These are phyloP conservation scores for Forficula auricularia DNA, from an alignment of 1,140 invertebrate genomes.

Conservation along the genomic window DNA sequence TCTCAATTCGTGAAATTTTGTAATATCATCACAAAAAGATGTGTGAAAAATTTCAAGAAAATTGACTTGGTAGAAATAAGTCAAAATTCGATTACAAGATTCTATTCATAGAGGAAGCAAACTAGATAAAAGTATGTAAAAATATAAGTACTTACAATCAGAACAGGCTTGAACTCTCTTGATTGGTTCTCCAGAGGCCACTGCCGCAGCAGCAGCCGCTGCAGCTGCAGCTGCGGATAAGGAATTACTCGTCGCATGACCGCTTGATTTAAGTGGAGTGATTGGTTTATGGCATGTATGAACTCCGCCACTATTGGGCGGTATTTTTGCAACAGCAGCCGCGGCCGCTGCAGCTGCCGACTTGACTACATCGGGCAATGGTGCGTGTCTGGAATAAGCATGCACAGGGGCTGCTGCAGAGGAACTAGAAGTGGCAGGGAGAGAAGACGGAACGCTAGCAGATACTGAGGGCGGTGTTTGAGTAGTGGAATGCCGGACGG, in stretches of 20 bases:
- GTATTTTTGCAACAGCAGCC: neutral
- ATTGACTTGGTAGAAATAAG: too few relatives aligned
- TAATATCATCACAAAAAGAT: too few relatives aligned
- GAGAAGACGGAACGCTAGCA: too few relatives aligned
- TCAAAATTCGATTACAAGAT: too few relatives aligned
- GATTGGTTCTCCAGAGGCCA: conserved; percentile 25
- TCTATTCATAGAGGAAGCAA: neutral
- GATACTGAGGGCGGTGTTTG: neutral
- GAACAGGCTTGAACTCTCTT: conserved; percentile 27
- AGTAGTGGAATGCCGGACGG: conserved; percentile 12
- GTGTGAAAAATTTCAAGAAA: too few relatives aligned
- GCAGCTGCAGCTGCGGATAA: neutral
- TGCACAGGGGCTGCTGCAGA: too few relatives aligned
- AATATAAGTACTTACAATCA: conserved; percentile 25
- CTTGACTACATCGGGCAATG: conserved; percentile 9
- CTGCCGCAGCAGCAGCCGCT: neutral
- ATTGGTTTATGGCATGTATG: conserved; percentile 9
- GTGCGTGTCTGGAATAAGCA: neutral
- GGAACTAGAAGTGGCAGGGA: too few relatives aligned
- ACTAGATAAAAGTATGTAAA: neutral
- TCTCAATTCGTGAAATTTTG: too few relatives aligned
- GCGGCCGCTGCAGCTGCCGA: conserved; percentile 6
- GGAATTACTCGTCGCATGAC: too few relatives aligned
- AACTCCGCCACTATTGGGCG: neutral
- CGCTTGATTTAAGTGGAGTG: too few relatives aligned